Conservation (phyloP, 2,113 vertebrate species). For the Otis tarda region DNA sequence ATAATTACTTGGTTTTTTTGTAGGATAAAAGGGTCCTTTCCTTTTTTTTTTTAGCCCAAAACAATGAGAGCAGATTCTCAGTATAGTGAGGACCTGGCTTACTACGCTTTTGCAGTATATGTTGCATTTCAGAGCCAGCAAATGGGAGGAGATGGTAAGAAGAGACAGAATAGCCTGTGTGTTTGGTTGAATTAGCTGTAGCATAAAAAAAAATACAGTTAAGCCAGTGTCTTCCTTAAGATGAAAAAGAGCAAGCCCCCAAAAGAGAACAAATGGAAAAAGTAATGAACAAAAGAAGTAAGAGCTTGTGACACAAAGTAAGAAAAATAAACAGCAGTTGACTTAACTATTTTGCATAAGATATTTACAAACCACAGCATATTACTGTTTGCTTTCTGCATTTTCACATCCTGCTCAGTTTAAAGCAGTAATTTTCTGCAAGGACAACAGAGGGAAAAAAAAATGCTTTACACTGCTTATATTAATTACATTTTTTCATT, state of each 20-base stretch:
- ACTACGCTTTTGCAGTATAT: neutral
- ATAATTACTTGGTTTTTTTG: constrained; percentile 42
- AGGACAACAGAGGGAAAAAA: constrained; percentile 81
- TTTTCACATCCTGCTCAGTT: constrained; percentile 82
- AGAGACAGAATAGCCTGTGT: neutral
- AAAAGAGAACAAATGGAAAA: constrained; percentile 25
- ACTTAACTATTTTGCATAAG: constrained; percentile 80
- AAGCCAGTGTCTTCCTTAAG: constrained; percentile 47
- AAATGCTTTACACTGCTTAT: constrained; percentile 83
- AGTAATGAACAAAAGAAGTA: constrained; percentile 54
- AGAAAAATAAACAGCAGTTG: constrained; percentile 76
- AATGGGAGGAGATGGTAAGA: neutral
- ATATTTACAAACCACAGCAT: constrained; percentile 82
- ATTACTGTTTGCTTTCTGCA: constrained; percentile 77
- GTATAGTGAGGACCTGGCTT: neutral
- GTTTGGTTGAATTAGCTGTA: constrained; percentile 29
- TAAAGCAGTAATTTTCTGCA: constrained; percentile 85
- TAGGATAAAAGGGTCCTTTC: neutral
- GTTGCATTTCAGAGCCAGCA: neutral
- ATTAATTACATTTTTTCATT: constrained; percentile 90
- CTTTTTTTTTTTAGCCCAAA: neutral
- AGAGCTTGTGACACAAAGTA: constrained; percentile 73
- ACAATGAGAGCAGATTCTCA: neutral
- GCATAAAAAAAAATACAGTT: constrained; percentile 38
- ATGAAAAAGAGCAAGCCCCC: constrained; percentile 31